Evolutionary conservation across 2,797 vertebrate species (phyloP).

Genomic region (Geotrypetes seraphini): DNA sequence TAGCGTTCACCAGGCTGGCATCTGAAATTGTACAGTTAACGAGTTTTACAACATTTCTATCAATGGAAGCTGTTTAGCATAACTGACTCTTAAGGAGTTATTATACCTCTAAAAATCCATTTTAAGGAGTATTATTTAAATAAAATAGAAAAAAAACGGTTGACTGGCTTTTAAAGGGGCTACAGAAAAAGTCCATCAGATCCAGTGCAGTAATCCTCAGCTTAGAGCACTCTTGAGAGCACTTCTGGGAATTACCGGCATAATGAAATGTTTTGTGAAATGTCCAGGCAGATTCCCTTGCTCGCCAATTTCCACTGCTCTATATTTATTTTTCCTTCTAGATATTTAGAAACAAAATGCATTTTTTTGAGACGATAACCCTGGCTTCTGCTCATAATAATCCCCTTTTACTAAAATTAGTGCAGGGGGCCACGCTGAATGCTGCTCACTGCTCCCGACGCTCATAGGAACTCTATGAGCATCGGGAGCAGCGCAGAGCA

Average conservation of each 20-base stretch:
- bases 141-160: constrained; percentile 76
- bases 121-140: constrained; percentile 76
- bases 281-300: constrained; percentile 64
- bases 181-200: constrained; percentile 73
- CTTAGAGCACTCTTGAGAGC: constrained; percentile 67
- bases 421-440: no score
- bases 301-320: constrained; percentile 58
- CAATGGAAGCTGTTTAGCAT: constrained; percentile 74
- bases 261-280: constrained; percentile 75
- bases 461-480: no score
- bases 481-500: no score
- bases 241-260: constrained; percentile 71
- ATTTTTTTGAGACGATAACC: constrained; percentile 47
- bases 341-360: constrained; percentile 56
- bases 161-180: constrained; percentile 71
- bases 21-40: constrained; percentile 69
- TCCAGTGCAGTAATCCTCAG: constrained; percentile 64
- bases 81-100: constrained; percentile 74
- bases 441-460: no score
- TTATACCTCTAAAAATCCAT: constrained; percentile 75
- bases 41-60: constrained; percentile 74
- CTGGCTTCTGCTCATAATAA: constrained; percentile 24
- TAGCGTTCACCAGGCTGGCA: constrained; percentile 57
- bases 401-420: no score
- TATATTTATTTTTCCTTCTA: constrained; percentile 60